A percentile compares a stretch with the other conserved stretches of the same genome.
phyloP scores from a whole-genome alignment of 2,797 vertebrate genomes.

The Tolypeutes matacus region DNA sequence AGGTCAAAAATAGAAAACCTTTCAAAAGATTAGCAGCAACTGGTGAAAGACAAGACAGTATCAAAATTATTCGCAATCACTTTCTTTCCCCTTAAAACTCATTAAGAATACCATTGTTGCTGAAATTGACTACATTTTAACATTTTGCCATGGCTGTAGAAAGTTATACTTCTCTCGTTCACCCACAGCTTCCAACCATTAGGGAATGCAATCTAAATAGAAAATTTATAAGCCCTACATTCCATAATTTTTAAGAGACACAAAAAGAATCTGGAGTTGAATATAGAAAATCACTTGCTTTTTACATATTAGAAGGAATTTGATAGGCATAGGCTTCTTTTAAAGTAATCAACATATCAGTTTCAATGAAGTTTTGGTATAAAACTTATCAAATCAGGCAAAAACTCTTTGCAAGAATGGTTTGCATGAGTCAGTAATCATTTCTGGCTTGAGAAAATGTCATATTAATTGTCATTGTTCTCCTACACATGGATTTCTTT shows the following conservation, averaged over 20 bases:
- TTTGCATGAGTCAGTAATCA: not conserved
- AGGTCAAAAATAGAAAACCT: conserved; percentile 79
- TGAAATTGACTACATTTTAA: conserved; percentile 62
- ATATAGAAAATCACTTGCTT: not conserved
- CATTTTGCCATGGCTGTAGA: not conserved
- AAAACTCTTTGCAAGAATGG: not conserved
- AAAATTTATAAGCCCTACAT: not conserved
- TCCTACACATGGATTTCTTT: not conserved
- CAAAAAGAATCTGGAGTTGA: conserved; percentile 12
- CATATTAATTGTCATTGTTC: conserved; percentile 24
- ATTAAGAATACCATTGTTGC: conserved; percentile 48
- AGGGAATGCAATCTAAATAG: not conserved
- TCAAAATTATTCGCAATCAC: conserved; percentile 69
- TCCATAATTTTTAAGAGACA: not conserved
- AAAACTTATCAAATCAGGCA: conserved; percentile 45
- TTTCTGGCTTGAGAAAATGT: not conserved
- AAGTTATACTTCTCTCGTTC: conserved; percentile 44
- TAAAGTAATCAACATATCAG: conserved; percentile 4
- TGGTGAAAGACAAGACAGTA: conserved; percentile 69
- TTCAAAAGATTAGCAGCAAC: conserved; percentile 79
- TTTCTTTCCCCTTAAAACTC: conserved; percentile 58
- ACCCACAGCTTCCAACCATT: not conserved
- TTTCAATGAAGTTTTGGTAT: not conserved
- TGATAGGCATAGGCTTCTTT: not conserved
- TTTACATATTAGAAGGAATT: conserved; percentile 8